Evolutionary conservation across 2,888 invertebrate genomes (phyloP).

Genomic region (Tupiocoris notatus): DNA sequence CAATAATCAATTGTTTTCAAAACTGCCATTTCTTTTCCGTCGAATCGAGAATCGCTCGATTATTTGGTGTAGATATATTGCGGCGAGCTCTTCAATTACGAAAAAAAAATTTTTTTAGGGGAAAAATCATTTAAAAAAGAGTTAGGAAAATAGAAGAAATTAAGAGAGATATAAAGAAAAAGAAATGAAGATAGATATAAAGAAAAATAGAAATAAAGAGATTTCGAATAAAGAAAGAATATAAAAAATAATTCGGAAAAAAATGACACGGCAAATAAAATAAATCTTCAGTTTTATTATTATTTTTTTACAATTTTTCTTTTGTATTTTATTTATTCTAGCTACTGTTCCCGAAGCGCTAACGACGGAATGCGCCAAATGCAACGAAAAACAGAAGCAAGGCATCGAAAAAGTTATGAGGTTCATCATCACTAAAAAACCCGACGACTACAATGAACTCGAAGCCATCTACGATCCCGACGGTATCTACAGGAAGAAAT

Average conservation of each 20-base stretch:
- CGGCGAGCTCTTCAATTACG: not conserved
- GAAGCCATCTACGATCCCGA: constrained; percentile 68
- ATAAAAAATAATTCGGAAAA: not conserved
- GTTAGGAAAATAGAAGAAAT: too few relatives aligned
- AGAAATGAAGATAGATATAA: too few relatives aligned
- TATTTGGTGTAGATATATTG: too few relatives aligned
- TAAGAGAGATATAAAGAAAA: too few relatives aligned
- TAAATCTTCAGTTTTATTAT: too few relatives aligned
- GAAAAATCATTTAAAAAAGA: too few relatives aligned
- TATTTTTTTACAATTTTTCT: not conserved
- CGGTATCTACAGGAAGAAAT: constrained; percentile 60
- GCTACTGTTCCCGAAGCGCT: not conserved
- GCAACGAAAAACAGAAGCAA: not conserved
- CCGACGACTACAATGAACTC: constrained; percentile 64
- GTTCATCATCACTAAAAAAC: constrained; percentile 65
- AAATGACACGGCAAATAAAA: too few relatives aligned
- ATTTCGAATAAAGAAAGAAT: not conserved
- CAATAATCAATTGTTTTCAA: too few relatives aligned
- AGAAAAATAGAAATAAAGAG: too few relatives aligned
- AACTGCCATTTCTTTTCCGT: too few relatives aligned
- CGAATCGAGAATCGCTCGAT: too few relatives aligned
- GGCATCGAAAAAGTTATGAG: constrained; percentile 53
- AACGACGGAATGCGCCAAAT: not conserved
- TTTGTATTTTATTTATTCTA: too few relatives aligned
- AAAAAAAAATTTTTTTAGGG: not conserved